These are phyloP conservation scores for Rhopilema esculentum DNA, from an alignment of 30 jellyfish, hydroid and myxozoan genomes.

Conservation along the genomic window DNA sequence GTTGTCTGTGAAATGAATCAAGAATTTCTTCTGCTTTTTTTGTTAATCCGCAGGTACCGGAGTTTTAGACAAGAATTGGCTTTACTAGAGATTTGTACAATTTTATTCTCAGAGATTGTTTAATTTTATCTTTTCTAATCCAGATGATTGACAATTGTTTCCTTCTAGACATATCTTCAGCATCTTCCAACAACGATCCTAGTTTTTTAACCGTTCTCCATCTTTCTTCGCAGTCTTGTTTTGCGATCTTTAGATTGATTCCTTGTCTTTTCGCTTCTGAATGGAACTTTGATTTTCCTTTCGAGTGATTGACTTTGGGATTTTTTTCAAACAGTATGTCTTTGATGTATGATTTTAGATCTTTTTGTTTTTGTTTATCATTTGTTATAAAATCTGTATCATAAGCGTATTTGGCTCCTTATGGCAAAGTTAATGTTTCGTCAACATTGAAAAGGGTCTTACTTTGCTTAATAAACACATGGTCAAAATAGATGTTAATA, in stretches of 20 bases:
- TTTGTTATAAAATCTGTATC: slow-evolving; percentile 50
- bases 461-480: slow-evolving; percentile 44
- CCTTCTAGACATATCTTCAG: slow-evolving; percentile 24
- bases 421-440: slow-evolving; percentile 48
- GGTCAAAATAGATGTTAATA: slow-evolving; percentile 52
- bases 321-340: neutral
- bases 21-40: no score
- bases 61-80: slow-evolving; percentile 45
- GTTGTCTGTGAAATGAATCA: slow-evolving; percentile 21
- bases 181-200: slow-evolving; percentile 40
- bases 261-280: slow-evolving; percentile 67
- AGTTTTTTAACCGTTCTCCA: slow-evolving; percentile 45
- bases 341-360: neutral
- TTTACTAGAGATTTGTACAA: slow-evolving; percentile 30
- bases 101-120: slow-evolving; percentile 33
- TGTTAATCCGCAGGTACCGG: slow-evolving; percentile 51
- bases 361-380: slow-evolving; percentile 28
- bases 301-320: slow-evolving; percentile 3
- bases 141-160: slow-evolving; percentile 37
- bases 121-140: slow-evolving; percentile 54
- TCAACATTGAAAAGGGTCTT: slow-evolving; percentile 27
- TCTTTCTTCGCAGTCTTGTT: slow-evolving; percentile 38
- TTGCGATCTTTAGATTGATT: slow-evolving; percentile 40
- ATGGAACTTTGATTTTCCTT: slow-evolving; percentile 51
- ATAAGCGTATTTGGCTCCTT: slow-evolving; percentile 58